Evolutionary conservation across 2,888 invertebrate genomes (phyloP).

Genomic region (Diadromus collaris): DNA sequence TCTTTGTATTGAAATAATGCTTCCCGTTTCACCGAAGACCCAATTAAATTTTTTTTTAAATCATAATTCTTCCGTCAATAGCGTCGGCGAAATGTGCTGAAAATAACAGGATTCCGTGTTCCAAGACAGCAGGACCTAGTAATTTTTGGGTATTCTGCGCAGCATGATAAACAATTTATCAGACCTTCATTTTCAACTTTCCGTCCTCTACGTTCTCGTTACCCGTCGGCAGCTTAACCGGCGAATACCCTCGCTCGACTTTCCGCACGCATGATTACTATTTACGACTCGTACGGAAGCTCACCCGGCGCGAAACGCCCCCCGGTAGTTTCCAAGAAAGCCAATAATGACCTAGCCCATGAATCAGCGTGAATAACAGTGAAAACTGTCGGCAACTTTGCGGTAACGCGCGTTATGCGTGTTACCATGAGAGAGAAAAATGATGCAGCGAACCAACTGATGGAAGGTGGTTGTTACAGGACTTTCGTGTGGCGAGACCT

Average conservation of each 20-base stretch:
- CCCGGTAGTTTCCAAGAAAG: constrained; percentile 52
- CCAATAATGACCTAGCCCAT: constrained; percentile 49
- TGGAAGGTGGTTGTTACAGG: constrained; percentile 1
- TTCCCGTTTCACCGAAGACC: too few relatives aligned
- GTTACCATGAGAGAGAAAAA: constrained; percentile 8
- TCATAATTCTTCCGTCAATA: too few relatives aligned
- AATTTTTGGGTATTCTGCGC: constrained; percentile 14
- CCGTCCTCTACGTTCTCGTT: constrained; percentile 52
- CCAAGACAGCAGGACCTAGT: background rate
- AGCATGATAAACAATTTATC: constrained; percentile 45
- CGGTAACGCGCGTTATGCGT: constrained; percentile 13
- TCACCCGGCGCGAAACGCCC: constrained; percentile 11
- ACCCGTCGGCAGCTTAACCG: constrained; percentile 22
- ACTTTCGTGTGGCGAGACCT: background rate
- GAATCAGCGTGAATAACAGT: constrained; percentile 54
- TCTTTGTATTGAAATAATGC: too few relatives aligned
- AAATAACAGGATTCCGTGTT: too few relatives aligned
- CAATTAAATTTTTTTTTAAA: too few relatives aligned
- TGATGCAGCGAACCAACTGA: background rate
- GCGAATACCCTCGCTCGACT: constrained; percentile 51
- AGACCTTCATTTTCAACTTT: constrained; percentile 54
- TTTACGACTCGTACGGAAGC: constrained; percentile 51
- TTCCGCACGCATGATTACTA: constrained; percentile 57
- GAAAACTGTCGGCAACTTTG: constrained; percentile 43
- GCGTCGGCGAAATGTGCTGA: too few relatives aligned